Evolutionary conservation across 2,888 invertebrate genomes (phyloP), one percentile per base, ranked within the genome.

Genomic region (Chrysolina americana): DNA sequence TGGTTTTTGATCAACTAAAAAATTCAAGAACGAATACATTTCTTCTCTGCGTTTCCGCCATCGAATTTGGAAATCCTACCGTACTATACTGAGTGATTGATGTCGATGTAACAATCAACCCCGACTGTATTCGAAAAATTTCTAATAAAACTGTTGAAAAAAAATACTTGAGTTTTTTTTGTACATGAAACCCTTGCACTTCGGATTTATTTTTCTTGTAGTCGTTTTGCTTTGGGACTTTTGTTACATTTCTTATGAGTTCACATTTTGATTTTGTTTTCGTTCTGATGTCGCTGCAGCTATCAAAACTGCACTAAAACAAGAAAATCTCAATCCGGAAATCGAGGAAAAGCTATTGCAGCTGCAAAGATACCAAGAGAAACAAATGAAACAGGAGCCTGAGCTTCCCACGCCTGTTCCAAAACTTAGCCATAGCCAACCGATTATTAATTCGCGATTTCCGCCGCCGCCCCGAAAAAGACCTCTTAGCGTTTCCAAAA

Each of bases 291-390:
- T 65, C 66, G 74, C 76, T 78, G 71, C 90, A 96, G 97, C 97
- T 15, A 96, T 98, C 82, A 94, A 95, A 87, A 96, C 95, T 87
- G 97, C 96, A n/a, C 89, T 98, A 76, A 95, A 95, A 87, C 95
- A 96, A 88, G 96, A 96, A 84, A 96, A 96, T 87, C 90, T 97
- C 28, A 95, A 96, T 86, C 97, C 97, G 0, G 97, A 97, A 88
- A 95, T 97, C 79, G 96, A 97, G 87, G 96, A 97, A 84, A 98
- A 97, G 86, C 89, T 98, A 65, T 89, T 97, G 56, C 96, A 96
- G 82, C 90, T 97, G 82, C 97, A 97, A 87, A 91, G 94, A 66
- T 96, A 95, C 84, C 95, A 95, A 84, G 95, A 95, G 86, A 92
- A 93, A 81, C 92, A 93, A 80, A 93, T 94, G 93, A 94, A 93